phyloP scores from a whole-genome alignment of 2,113 vertebrate species.

The Ptilorrhoa leucosticta region DNA sequence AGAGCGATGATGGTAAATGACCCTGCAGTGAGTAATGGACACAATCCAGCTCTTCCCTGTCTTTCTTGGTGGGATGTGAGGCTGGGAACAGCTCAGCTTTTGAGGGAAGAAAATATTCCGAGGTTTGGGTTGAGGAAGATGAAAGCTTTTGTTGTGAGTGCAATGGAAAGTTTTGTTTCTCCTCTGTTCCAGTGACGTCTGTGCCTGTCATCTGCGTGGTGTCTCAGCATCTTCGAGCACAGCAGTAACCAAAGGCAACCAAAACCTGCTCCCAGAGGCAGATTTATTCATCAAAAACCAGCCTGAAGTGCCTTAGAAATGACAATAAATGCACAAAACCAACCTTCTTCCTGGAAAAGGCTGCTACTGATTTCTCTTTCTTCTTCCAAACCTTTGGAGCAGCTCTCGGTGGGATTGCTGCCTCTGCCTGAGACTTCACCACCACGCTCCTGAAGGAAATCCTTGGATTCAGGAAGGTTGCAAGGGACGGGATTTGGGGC shows the following conservation, averaged over 20 bases:
- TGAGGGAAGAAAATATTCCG: background rate
- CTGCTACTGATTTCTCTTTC: background rate
- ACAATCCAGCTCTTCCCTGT: background rate
- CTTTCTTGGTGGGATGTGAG: background rate
- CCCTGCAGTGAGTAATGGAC: background rate
- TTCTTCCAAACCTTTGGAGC: background rate
- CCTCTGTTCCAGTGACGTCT: background rate
- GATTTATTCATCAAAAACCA: background rate
- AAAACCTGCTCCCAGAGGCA: background rate
- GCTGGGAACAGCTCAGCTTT: conserved; percentile 2
- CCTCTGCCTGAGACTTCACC: background rate
- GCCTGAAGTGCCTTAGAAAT: background rate
- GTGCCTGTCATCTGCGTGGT: background rate
- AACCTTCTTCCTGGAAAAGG: background rate
- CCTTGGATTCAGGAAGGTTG: background rate
- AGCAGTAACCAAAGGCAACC: background rate
- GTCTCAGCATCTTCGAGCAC: background rate
- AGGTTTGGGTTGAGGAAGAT: background rate
- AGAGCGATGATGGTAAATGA: background rate
- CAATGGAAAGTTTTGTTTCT: conserved; percentile 16
- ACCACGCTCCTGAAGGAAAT: background rate
- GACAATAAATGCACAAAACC: background rate
- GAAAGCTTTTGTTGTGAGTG: background rate
- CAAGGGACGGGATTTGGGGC: background rate
- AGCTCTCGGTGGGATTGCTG: background rate